Base-by-base conservation (phyloP, 2,888 invertebrate species). In the Acleris laterana region DNA sequence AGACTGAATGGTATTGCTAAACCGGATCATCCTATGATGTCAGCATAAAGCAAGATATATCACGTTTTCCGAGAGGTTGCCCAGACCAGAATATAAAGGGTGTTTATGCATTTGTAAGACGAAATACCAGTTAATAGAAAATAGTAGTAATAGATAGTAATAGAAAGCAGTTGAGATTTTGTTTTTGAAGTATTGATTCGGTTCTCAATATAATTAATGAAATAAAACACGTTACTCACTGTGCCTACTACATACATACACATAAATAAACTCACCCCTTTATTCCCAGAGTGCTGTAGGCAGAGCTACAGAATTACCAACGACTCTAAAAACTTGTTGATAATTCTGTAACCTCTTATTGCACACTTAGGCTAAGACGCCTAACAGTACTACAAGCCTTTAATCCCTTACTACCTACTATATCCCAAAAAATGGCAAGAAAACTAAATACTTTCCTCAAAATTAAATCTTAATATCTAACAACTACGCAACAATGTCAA, bases 21-120 rank as follows among this genome's bases (percentile, higher is more conserved):
- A 60, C 65, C 51, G 66, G 62, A 66, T 57, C 60, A 62, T 57
- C 48, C 20, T 56, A 66, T 66, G 66, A 66, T 66, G 66, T 66
- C 66, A 66, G 60, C 60, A 55, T 48, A 38, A 50, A 62, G 57
- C 51, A 57, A 56, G 62, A 61, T 17, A 38, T 32, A 59, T 59
- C 32, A 46, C 51, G 55, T 55, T 44, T 65, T 56, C 55, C 55
- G 55, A 55, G 53, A 50, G n/a, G 57, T 11, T 46, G 44, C 22
- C 44, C 13, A 42, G 16, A 19, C n/a, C 20, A 13, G 11, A 22
- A 16, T 42, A 22, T 42, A 55, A 9, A 19, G 22, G 20, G 22
- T 16, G 16, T 38, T n/a, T 7, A 44, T n/a, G n/a, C 6, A n/a
- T 32, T 16, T 38, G 17, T 17, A 50, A 13, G n/a, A 28, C 16